These are phyloP conservation scores for Hypselothyrea guttata DNA, from an alignment of 2,888 invertebrate species.

Conservation along the genomic window DNA sequence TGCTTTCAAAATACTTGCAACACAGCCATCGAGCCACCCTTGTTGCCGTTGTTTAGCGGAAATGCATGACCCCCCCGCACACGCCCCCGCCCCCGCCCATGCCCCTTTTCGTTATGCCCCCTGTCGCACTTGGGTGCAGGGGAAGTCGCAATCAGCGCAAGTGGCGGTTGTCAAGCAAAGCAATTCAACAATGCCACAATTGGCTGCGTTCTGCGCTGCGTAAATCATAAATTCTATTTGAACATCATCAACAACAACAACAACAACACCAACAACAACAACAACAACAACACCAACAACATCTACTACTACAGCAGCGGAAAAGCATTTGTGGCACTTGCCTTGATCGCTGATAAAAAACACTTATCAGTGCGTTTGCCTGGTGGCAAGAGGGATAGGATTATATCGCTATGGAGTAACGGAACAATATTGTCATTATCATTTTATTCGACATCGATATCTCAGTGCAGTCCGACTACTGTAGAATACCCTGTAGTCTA, in stretches of 20 bases:
- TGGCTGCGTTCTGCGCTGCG: slow-evolving; percentile 49
- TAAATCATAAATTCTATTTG: slow-evolving; percentile 43
- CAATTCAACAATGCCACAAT: slow-evolving; percentile 41
- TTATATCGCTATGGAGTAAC: background rate
- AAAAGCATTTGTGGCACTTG: background rate
- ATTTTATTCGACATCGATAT: no score
- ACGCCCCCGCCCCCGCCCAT: background rate
- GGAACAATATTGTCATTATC: background rate
- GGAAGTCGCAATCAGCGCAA: slow-evolving; percentile 53
- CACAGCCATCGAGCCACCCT: slow-evolving; percentile 50
- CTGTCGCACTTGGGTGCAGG: slow-evolving; percentile 25
- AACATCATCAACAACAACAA: slow-evolving; percentile 11
- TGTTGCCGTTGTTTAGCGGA: slow-evolving; percentile 42
- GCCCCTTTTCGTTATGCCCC: background rate
- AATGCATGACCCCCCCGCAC: slow-evolving; percentile 2
- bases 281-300: slow-evolving; percentile 15
- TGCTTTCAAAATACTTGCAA: slow-evolving; percentile 21
- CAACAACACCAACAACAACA: background rate
- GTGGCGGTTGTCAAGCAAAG: slow-evolving; percentile 61
- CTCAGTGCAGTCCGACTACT: no score
- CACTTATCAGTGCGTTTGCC: slow-evolving; percentile 63
- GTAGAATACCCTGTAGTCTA: no score
- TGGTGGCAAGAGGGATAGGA: background rate
- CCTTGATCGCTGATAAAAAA: slow-evolving; percentile 53
- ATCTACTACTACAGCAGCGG: background rate